Conservation (phyloP, 2,888 invertebrate species). For the Anorthoa munda region DNA sequence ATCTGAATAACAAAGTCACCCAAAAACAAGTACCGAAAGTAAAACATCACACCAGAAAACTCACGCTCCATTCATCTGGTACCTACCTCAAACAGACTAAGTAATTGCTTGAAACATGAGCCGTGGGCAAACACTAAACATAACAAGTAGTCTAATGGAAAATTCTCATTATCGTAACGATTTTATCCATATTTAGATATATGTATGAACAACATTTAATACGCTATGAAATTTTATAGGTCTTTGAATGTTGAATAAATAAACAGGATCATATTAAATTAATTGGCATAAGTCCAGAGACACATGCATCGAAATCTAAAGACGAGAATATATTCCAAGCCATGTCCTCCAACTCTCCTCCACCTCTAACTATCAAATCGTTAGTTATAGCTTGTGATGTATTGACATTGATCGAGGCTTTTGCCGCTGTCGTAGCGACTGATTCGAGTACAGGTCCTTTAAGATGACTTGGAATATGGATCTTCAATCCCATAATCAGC, state of each 20-base stretch:
- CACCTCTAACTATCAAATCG: no score
- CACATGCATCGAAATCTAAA: background rate
- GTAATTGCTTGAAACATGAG: constrained; percentile 64
- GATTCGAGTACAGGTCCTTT: no score
- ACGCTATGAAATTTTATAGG: constrained; percentile 19
- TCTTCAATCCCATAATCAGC: background rate
- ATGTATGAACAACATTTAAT: constrained; percentile 53
- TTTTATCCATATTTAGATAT: constrained; percentile 54
- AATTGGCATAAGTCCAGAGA: background rate
- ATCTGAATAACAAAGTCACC: background rate
- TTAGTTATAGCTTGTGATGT: no score
- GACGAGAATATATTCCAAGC: background rate
- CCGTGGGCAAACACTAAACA: constrained; percentile 40
- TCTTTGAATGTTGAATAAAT: background rate
- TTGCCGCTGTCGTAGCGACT: no score
- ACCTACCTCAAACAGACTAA: constrained; percentile 44
- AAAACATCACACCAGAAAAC: constrained; percentile 10
- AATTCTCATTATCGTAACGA: constrained; percentile 60
- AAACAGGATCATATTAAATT: background rate
- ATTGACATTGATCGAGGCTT: no score
- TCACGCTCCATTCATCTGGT: constrained; percentile 3
- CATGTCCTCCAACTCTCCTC: no score
- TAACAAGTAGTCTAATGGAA: constrained; percentile 64
- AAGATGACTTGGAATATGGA: no score
- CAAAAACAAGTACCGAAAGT: constrained; percentile 2